phyloP scores from a whole-genome alignment of 1,140 invertebrate genomes.

The Euwallacea similis region DNA sequence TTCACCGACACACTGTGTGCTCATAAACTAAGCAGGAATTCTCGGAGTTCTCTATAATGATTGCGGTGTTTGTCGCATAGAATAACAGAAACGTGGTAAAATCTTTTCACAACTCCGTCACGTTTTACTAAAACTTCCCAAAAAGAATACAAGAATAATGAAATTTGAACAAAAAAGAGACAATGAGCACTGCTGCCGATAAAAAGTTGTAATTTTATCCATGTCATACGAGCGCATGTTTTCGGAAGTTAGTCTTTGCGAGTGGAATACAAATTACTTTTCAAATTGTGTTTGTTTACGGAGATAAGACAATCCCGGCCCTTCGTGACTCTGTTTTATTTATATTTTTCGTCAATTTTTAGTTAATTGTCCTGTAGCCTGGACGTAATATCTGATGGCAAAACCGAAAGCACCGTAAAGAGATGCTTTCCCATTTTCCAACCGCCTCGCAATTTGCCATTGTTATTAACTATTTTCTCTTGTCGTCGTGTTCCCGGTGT shows the following conservation, averaged over 20 bases:
- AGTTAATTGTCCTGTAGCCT: too few species aligned
- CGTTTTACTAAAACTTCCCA: neutral
- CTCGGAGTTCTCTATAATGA: too few species aligned
- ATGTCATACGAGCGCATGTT: slow-evolving; percentile 16
- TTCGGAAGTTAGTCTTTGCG: slow-evolving; percentile 21
- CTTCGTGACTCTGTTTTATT: neutral
- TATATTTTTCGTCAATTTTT: too few species aligned
- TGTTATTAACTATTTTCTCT: slow-evolving; percentile 17
- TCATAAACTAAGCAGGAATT: too few species aligned
- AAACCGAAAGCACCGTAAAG: too few species aligned
- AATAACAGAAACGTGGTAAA: too few species aligned
- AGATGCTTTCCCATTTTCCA: slow-evolving; percentile 4
- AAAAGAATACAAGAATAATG: slow-evolving; percentile 15
- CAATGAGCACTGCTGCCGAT: slow-evolving; percentile 6
- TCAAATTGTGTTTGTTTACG: slow-evolving; percentile 30
- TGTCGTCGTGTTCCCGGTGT: slow-evolving; percentile 17
- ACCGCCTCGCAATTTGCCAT: slow-evolving; percentile 11
- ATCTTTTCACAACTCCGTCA: neutral
- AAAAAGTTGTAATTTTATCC: slow-evolving; percentile 32
- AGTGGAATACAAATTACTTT: slow-evolving; percentile 24
- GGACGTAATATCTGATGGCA: too few species aligned
- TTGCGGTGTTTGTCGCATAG: too few species aligned
- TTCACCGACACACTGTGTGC: too few species aligned
- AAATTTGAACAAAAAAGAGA: slow-evolving; percentile 12
- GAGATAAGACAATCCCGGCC: slow-evolving; percentile 16